Evolutionary conservation across 92 coral and sea anemone genomes (phyloP), one percentile per base, ranked within the genome.

Genomic region (Umimayanthus chanpuru): DNA sequence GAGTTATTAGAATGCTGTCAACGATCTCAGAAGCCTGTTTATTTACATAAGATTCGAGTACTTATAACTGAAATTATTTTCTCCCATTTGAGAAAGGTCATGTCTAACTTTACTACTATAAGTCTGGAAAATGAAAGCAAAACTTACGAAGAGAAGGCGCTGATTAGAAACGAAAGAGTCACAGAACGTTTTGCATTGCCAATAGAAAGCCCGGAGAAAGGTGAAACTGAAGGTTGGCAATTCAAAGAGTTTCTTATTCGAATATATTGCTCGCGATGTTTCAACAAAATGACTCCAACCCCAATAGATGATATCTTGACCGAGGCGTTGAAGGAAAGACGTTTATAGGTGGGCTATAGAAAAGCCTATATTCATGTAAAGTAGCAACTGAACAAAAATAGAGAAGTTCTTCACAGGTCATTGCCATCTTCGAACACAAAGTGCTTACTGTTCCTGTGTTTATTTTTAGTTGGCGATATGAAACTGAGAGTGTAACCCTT

Each of bases 1-100:
- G 43, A 81, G 74, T 81, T 20, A n/a, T 21, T 61, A 41, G 32
- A 29, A 23, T 83, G 87, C 67, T 83, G 78, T 67, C 87, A 83
- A 83, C 87, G 76, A 83, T 30, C 78, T 83, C 87, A 11, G 73
- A 83, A 83, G 87, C 40, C 78, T 70, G 66, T 83, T 68, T 83
- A 83, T 83, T 83, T 83, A 83, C 87, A 68, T 16, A 83, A 25
- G 78, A 56, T 9, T 32, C 53, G 73, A n/a, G 23, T n/a, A 18
- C 40, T 70, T 70, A 43, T 23, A 61, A 29, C 56, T 44, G 67
- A 64, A 20, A 14, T 38, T 32, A 14, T 56, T 9, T 65, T n/a
- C 21, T 28, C 47, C 41, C 23, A 65, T 25, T 41, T 21, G 73
- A 36, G 73, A 61, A 18, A 61, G 71, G 73, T 65, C 86, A 39